Base-by-base conservation (phyloP, 2,113 vertebrate genomes). In the Elachura formosa region DNA sequence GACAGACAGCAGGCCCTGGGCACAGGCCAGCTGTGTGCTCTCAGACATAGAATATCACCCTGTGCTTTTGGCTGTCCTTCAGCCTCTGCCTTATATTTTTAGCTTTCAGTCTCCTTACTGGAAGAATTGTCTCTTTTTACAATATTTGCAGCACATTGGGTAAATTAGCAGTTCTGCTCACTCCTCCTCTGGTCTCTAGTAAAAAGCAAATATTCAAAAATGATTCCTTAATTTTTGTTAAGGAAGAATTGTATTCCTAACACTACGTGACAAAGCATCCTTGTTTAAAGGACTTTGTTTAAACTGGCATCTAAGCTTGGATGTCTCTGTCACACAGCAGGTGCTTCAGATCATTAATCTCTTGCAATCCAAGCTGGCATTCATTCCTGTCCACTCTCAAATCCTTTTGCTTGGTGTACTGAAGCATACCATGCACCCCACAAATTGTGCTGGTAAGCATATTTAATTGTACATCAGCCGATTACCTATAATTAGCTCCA, bases 61-160 rank as follows among this genome's bases (percentile, higher is more conserved):
- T 25, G 49, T 93, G 71, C 62, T 38, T 94, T 91, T 95, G 96
- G 78, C 90, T 90, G 94, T 74, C 82, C 75, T 95, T 96, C 78
- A 87, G 58, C 46, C 46, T 82, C 78, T 93, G 66, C 49, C 74
- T 79, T 51, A 34, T 95, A 95, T 94, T 95, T 96, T 93, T 95
- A 95, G 90, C 82, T 94, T 90, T 49, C 81, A 82, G 55, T 19
- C 24, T 87, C 49, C 49, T 73, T 33, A 76, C 49, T 9, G 22
- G n/a, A 62, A 89, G 46, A 94, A 79, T 83, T 93, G 49, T 78
- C 23, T 78, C 87, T 76, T 83, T 73, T 74, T 80, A 46, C 40
- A 81, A 18, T 51, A 75, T 75, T 67, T 84, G 80, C 55, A 75
- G 73, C 22, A 23, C 29, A 40, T 19, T 24, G 69, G 7, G 12